A percentile compares a stretch with the other conserved stretches of the same genome.
Evolutionary conservation across 2,888 invertebrate genomes (phyloP).

Genomic region (Aelia acuminata): DNA sequence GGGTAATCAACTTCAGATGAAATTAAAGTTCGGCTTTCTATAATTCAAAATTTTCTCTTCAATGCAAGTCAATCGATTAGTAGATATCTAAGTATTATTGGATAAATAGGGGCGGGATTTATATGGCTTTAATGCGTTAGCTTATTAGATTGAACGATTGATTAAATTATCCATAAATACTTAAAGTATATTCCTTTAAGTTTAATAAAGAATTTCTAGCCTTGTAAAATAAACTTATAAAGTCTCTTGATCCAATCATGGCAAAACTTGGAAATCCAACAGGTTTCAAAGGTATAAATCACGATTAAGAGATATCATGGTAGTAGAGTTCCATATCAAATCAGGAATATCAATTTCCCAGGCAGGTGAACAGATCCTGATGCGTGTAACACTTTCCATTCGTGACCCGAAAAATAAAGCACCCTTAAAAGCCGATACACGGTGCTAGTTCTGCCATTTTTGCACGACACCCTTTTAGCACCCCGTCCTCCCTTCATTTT

Average conservation of each 20-base stretch:
- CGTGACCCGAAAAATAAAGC: background rate
- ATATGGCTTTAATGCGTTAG: too few species aligned
- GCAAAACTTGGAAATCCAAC: background rate
- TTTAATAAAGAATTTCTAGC: too few species aligned
- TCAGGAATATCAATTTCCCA: background rate
- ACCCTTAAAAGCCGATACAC: background rate
- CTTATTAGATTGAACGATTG: too few species aligned
- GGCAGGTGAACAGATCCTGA: constrained; percentile 21
- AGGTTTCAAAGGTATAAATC: background rate
- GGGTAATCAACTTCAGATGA: too few species aligned
- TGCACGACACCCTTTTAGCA: constrained; percentile 4
- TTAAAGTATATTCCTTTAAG: too few species aligned
- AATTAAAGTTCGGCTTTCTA: too few species aligned
- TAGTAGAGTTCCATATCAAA: background rate
- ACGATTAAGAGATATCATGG: background rate
- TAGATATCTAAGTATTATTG: too few species aligned
- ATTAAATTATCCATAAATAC: too few species aligned
- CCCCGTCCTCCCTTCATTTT: constrained; percentile 39
- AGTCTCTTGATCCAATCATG: background rate
- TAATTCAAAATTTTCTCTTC: too few species aligned
- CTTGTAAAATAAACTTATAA: background rate
- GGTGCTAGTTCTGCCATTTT: background rate
- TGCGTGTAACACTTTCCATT: background rate
- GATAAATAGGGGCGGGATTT: too few species aligned
- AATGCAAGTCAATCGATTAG: too few species aligned